Evolutionary conservation across 2,113 vertebrate species (phyloP).

Genomic region (Mobula hypostoma): DNA sequence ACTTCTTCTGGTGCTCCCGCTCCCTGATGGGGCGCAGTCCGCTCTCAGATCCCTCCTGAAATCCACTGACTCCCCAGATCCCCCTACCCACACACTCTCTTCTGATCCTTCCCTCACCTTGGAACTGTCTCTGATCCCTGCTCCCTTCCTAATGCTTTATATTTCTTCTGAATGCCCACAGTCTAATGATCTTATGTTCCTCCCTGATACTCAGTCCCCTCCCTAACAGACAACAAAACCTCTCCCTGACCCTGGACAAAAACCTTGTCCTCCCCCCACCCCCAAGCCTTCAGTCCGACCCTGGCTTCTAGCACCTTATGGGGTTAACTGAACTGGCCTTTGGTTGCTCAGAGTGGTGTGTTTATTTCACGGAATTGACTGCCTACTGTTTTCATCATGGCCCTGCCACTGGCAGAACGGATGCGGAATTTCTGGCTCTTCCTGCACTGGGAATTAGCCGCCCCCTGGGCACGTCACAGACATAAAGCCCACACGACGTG

Average conservation of each 20-base stretch:
- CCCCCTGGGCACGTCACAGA: background rate
- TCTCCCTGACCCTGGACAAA: too few relatives aligned
- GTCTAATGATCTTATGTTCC: too few relatives aligned
- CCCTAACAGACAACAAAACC: too few relatives aligned
- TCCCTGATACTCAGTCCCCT: background rate
- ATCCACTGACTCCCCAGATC: background rate
- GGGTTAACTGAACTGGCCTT: background rate
- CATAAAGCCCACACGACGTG: background rate
- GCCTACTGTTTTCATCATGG: background rate
- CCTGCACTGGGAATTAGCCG: background rate
- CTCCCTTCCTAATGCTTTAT: too few relatives aligned
- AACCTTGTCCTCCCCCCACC: too few relatives aligned
- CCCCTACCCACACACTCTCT: background rate
- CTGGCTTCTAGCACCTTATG: background rate
- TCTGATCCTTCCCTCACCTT: background rate
- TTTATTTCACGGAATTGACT: background rate
- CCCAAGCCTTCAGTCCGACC: background rate
- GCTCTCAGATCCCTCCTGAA: background rate
- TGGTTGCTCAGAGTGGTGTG: background rate
- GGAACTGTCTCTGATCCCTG: too few relatives aligned
- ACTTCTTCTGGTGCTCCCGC: too few relatives aligned
- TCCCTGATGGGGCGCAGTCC: too few relatives aligned
- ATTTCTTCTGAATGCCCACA: too few relatives aligned
- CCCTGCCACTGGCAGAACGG: background rate
- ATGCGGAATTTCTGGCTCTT: background rate